Evolutionary conservation across 2,888 invertebrate genomes (phyloP), one percentile per base, ranked within the genome.

Genomic region (Andricus curvator): DNA sequence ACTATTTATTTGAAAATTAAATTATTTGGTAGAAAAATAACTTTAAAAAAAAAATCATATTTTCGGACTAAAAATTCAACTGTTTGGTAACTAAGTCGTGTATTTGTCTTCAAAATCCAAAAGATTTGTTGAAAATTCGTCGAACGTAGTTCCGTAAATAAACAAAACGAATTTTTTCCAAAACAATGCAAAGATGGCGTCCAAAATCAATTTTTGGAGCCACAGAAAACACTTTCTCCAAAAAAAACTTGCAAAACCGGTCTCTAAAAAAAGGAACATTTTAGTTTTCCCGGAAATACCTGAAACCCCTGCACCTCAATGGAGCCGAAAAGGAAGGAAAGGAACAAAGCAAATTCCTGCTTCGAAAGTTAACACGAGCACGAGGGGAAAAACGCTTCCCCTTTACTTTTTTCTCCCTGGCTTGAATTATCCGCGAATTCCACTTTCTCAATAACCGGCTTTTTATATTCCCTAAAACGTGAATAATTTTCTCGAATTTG

Each of bases 371-470:
- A 13, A n/a, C 13, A 56, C 56, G n/a, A 56, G n/a, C 44, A 9
- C 56, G 56, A 56, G 6, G 22, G 15, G 22, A 11, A 64, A 64
- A 64, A 13, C 5, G 17, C 25, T 13, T 25, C 13, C 62, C 13
- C 15, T 15, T 62, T 37, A 37, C 37, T 48, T 29, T 80, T 81
- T 79, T 79, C 78, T 82, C 70, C 76, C 78, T 80, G 62, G 78
- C 13, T 20, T 78, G 44, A 56, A 81, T 79, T 84, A 81, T 84
- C 77, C 79, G 37, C 77, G 79, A 66, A 68, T 60, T 60, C 33
- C 29, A 25, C 70, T 77, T 82, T 85, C 76, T 77, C 70, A 78
- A 33, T 76, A 37, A 66, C 29, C 62, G 29, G 62, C 51, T 48
- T 76, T 60, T 60, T 22, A 9, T 4, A 60, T 4, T 11, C 11